Base-by-base conservation (phyloP, 2,888 invertebrate genomes). In the Pteria penguin region DNA sequence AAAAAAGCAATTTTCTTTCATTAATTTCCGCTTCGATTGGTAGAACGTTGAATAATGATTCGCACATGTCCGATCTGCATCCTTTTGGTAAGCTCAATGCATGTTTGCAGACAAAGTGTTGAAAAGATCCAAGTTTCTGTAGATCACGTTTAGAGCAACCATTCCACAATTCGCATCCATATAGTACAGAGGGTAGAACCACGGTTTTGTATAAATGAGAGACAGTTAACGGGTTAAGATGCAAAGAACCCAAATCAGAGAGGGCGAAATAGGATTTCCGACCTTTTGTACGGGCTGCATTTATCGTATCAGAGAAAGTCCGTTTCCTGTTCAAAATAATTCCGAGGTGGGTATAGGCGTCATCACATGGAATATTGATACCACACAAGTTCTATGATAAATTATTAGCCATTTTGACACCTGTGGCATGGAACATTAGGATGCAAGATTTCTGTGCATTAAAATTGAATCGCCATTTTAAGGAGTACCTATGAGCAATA, bases 41-140 rank as follows among this genome's bases (percentile, higher is more conserved):
- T 4, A n/a, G n/a, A 22, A 68, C 33, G 3, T 58, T 58, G 0
- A 57, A 33, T 22, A 68, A n/a, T 24, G 29, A 24, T 5, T 68
- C 68, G 33, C 68, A 68, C n/a, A 68, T 68, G 26, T 68, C 57
- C n/a, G 68, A 68, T 11, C 68, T 31, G 8, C 33, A n/a, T 24
- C 24, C 14, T 52, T 36, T 52, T 11, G 32, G 57, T 3, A 68
- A n/a, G 11, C 18, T 2, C 33, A 55, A 33, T 27, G 68, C 33
- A 33, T 58, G 31, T 29, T 67, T 67, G 24, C 45, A 45, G 22
- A 55, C 31, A 29, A 18, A 67, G 55, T 45, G 36, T 36, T 45
- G 36, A 22, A 55, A 58, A 18, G 22, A 11, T 14, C 5, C 26
- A 14, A 52, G 29, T 27, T 22, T n/a, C 29, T 45, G 2, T 14